Base-by-base conservation (phyloP, 2,113 vertebrate genomes). In the Protobothrops flavoviridis region DNA sequence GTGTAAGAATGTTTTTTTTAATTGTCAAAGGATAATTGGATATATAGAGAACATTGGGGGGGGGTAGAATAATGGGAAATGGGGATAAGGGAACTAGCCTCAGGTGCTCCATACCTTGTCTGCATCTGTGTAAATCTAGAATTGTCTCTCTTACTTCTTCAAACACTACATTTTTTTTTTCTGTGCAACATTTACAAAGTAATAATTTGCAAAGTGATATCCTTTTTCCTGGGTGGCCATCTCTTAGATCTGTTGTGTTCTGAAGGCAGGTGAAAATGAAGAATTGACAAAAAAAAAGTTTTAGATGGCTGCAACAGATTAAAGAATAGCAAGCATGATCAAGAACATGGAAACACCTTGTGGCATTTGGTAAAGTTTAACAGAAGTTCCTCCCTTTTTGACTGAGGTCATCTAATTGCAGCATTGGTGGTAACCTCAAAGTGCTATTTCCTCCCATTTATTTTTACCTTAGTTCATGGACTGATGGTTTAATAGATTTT, bases 401-500 rank as follows among this genome's bases (percentile, higher is more conserved):
- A 87, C 92, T 90, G 92, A 93, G 92, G 89, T 90, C 92, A 90
- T 93, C 56, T 90, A 90, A 90, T 93, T 93, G 89, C 81, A 93
- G 89, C 53, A 23, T 93, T 93, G 92, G 92, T 90, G 92, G 92
- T 93, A 87, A 90, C 89, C 92, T 93, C 89, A 93, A 56, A 93
- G 81, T 64, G 81, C 89, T 55, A 93, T 90, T 93, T 93, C 88
- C 92, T 90, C 89, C 81, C 56, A 64, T 87, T 86, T 93, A 90
- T 81, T 93, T 90, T 93, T 93, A 89, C 92, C 74, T 93, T 48
- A 3, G 88, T 43, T 90, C 74, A 43, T 64, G 81, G 89, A 90
- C 53, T 87, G 81, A 87, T 90, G 92, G 74, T 93, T 93, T 93
- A 81, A 93, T 90, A 93, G 89, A 87, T 90, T 85, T 90, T 90